phyloP scores from a whole-genome alignment of 2,888 invertebrate genomes.

The Lordiphosa andalusiaca region DNA sequence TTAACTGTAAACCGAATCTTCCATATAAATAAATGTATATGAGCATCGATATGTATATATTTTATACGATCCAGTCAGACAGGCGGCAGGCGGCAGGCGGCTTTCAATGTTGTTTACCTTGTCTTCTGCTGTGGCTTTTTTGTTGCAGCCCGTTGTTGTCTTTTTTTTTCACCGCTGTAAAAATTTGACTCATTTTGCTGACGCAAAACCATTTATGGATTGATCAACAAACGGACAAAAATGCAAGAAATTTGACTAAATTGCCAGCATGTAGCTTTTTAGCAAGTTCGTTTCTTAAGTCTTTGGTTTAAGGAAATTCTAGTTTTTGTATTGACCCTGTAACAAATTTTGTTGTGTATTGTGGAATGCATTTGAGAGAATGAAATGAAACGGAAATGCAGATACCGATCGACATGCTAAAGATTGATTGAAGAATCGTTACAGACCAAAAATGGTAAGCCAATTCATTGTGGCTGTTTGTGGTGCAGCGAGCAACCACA shows the following conservation, averaged over 20 bases:
- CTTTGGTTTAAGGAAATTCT: conserved; percentile 70
- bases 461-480: too few species aligned
- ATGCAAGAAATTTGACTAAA: conserved; percentile 69
- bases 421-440: conserved; percentile 6
- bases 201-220: conserved; percentile 47
- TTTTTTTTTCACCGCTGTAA: conserved; percentile 28
- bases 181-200: conserved; percentile 44
- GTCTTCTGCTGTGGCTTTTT: conserved; percentile 36
- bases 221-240: conserved; percentile 23
- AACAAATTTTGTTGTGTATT: conserved; percentile 52
- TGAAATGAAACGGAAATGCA: conserved; percentile 28
- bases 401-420: conserved; percentile 4
- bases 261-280: conserved; percentile 24
- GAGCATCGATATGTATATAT: conserved; percentile 1
- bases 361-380: conserved; percentile 33
- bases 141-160: conserved; percentile 8
- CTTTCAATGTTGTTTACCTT: conserved; percentile 49
- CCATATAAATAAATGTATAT: conserved; percentile 7
- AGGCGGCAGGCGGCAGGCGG: conserved; percentile 14
- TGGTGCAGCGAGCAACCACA: too few species aligned
- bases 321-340: conserved; percentile 63
- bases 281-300: conserved; percentile 64
- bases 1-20: conserved; percentile 26
- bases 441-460: neutral
- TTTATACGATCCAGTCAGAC: conserved; percentile 8